phyloP scores from a whole-genome alignment of 2,888 invertebrate genomes.

The Argynnis bischoffii region DNA sequence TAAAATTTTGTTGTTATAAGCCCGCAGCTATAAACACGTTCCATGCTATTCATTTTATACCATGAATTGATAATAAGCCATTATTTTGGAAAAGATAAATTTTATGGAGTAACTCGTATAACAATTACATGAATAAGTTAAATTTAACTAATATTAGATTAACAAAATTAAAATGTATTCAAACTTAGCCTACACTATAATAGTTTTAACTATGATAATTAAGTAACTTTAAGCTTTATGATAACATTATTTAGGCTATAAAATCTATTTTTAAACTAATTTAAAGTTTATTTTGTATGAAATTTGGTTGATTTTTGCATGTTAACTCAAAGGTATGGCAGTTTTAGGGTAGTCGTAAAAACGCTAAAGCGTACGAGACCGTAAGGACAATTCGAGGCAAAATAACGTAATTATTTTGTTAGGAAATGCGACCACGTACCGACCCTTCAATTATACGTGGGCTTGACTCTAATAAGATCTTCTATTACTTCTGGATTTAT shows the following conservation, averaged over 20 bases:
- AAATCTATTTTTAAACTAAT: conserved; percentile 5
- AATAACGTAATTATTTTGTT: conserved; percentile 61
- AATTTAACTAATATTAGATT: conserved; percentile 8
- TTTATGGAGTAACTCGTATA: not conserved
- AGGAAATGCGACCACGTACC: conserved; percentile 49
- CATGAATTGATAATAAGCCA: not conserved
- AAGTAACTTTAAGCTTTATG: conserved; percentile 7
- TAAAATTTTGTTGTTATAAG: no score
- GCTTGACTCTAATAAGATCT: conserved; percentile 44
- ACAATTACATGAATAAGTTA: conserved; percentile 10
- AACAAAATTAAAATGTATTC: conserved; percentile 11
- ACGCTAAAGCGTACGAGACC: conserved; percentile 43
- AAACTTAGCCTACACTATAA: not conserved
- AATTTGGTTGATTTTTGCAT: conserved; percentile 15
- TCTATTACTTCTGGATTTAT: conserved; percentile 34
- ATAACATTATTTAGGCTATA: conserved; percentile 5
- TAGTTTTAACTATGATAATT: conserved; percentile 13
- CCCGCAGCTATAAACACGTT: not conserved
- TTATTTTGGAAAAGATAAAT: not conserved
- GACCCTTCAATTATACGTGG: conserved; percentile 45
- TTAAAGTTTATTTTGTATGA: conserved; percentile 13
- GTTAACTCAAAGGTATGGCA: not conserved
- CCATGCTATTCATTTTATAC: not conserved
- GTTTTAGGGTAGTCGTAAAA: conserved; percentile 40
- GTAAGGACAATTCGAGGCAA: conserved; percentile 43